phyloP scores from a whole-genome alignment of 2,113 vertebrate genomes.

The Oncorhynchus mykiss region DNA sequence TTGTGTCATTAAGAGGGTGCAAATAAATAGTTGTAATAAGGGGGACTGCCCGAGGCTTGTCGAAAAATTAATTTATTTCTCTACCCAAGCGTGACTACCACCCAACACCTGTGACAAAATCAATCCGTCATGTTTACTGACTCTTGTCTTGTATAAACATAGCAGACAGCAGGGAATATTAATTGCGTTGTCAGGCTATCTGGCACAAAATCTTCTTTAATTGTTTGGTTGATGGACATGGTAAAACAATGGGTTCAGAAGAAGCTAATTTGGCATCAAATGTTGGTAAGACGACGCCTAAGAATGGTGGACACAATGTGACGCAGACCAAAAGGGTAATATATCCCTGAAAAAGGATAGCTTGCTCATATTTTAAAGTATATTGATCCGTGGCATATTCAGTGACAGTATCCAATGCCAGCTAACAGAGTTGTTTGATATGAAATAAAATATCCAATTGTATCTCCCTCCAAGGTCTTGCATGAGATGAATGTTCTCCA shows the following conservation, averaged over 20 bases:
- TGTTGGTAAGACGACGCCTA: neutral
- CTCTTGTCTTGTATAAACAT: constrained; percentile 49
- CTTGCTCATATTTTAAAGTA: neutral
- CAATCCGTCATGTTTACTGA: constrained; percentile 58
- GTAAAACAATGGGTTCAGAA: constrained; percentile 32
- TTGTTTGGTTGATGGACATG: constrained; percentile 41
- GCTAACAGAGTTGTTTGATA: neutral
- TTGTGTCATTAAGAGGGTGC: constrained; percentile 58
- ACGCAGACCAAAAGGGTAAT: no score
- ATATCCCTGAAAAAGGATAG: no score
- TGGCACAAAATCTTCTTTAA: constrained; percentile 48
- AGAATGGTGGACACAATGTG: no score
- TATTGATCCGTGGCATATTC: neutral
- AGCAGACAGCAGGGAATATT: constrained; percentile 50
- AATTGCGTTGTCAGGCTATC: constrained; percentile 53
- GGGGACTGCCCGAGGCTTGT: constrained; percentile 48
- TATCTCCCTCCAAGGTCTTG: neutral
- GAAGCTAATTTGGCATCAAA: constrained; percentile 33
- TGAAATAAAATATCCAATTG: neutral
- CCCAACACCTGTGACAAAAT: constrained; percentile 57
- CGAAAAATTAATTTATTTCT: constrained; percentile 57
- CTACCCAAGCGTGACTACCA: constrained; percentile 59
- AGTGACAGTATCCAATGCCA: neutral
- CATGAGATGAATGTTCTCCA: neutral
- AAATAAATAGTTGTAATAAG: constrained; percentile 70